Evolutionary conservation across 2,797 vertebrate genomes (phyloP), one percentile per base, ranked within the genome.

Genomic region (Urocyon cinereoargenteus): DNA sequence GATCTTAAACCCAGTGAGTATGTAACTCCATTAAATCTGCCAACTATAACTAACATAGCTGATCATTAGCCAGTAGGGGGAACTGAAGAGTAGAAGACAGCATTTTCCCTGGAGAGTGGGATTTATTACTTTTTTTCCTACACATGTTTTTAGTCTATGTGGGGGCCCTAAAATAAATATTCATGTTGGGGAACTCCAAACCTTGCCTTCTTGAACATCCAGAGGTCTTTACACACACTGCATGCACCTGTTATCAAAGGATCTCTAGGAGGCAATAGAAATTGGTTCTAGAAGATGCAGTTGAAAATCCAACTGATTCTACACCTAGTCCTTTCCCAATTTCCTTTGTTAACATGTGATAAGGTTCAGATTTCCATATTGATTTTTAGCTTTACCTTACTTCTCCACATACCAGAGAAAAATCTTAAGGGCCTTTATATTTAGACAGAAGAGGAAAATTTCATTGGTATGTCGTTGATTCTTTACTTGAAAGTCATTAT

Each of bases 61-160:
- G 40, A 28, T 78, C 34, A 77, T 92, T 26, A 86, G 26, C 94
- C 97, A 97, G 93, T 86, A 97, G 95, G 95, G 93, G 97, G 97
- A 89, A 55, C 72, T 40, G 68, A 70, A 95, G 94, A 97, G 90
- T 51, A 87, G 59, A 24, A 40, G 24, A 49, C 22, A 82, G 26
- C 24, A 16, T 75, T 82, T 94, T 96, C 53, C 91, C 31, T 4
- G 2, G 24, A 75, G 53, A 86, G 21, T 28, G 3, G 7, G 24
- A 19, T 61, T 51, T 51, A 34, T 70, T 59, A 24, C 70, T 89
- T 31, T 51, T 31, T 21, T 59, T 1, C 5, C 14, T 40, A 12
- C 0, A 7, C 26, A 55, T 16, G 12, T 81, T 81, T 81, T 82
- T 49, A 87, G 22, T 78, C 12, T 70, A 64, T 2, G 19, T 22